Evolutionary conservation across 2,797 vertebrate species (phyloP).

Genomic region (Girardinus metallicus): DNA sequence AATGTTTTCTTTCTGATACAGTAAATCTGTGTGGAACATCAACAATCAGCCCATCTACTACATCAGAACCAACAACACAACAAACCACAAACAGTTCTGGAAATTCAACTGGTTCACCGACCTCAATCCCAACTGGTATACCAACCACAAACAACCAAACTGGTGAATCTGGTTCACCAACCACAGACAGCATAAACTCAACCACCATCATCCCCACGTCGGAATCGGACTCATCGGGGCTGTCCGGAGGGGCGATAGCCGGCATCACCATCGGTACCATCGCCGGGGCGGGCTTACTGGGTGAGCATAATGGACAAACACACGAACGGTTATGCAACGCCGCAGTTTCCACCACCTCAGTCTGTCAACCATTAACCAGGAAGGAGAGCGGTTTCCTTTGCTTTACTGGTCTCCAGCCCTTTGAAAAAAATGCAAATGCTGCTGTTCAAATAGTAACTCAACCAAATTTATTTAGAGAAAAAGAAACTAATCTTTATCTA

Average conservation of each 20-base stretch:
- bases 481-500: not conserved
- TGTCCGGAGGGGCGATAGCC: conserved; percentile 9
- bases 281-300: not conserved
- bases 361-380: conserved; percentile 9
- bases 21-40: not conserved
- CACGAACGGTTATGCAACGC: not conserved
- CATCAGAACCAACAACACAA: fast-evolving
- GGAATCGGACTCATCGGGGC: not conserved
- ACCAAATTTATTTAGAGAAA: not conserved
- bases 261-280: conserved; percentile 6
- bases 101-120: not conserved
- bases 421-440: not conserved
- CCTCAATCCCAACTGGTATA: too few relatives aligned
- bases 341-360: conserved; percentile 5
- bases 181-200: not conserved
- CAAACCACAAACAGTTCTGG: not conserved
- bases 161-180: too few relatives aligned
- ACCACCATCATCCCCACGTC: not conserved
- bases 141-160: not conserved
- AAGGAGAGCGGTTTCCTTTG: not conserved
- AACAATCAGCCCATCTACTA: fast-evolving
- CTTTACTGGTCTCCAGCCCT: not conserved
- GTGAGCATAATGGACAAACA: conserved; percentile 5
- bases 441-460: not conserved
- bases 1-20: not conserved